Evolutionary conservation across 2,797 vertebrate species (phyloP).

Genomic region (Pseudochaenichthys georgianus): DNA sequence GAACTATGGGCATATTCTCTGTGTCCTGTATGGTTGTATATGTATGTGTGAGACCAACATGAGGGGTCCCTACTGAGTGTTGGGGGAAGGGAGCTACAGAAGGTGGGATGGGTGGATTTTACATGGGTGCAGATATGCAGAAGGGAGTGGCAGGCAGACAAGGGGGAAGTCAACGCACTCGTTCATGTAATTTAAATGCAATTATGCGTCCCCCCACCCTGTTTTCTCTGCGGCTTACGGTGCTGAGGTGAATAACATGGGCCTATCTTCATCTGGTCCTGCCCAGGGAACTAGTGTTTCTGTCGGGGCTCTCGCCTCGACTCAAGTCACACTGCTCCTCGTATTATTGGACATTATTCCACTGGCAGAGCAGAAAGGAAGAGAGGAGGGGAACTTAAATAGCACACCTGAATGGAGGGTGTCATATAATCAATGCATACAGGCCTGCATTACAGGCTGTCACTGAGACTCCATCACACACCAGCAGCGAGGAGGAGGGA

Average conservation of each 20-base stretch:
- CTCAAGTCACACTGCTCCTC: constrained; percentile 65
- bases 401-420: constrained; percentile 84
- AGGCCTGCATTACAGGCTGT: constrained; percentile 82
- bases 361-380: constrained; percentile 74
- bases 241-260: constrained; percentile 63
- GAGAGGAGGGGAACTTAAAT: constrained; percentile 83
- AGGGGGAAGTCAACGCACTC: constrained; percentile 64
- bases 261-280: constrained; percentile 68
- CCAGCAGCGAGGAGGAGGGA: constrained; percentile 62
- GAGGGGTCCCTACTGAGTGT: constrained; percentile 24
- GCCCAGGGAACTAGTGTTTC: constrained; percentile 59
- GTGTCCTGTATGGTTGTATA: constrained; percentile 9
- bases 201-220: constrained; percentile 68
- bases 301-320: constrained; percentile 54
- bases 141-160: constrained; percentile 64
- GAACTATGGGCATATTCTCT: constrained; percentile 54
- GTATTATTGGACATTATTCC: constrained; percentile 83
- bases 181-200: constrained; percentile 84
- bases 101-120: constrained; percentile 56
- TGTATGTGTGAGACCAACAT: constrained; percentile 35
- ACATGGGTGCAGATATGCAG: constrained; percentile 57
- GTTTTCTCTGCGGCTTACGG: constrained; percentile 32
- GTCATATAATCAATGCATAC: constrained; percentile 86
- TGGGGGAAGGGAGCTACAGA: constrained; percentile 49
- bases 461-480: constrained; percentile 78